phyloP scores from a whole-genome alignment of 1,140 invertebrate species.

The Zaprionus camerounensis region DNA sequence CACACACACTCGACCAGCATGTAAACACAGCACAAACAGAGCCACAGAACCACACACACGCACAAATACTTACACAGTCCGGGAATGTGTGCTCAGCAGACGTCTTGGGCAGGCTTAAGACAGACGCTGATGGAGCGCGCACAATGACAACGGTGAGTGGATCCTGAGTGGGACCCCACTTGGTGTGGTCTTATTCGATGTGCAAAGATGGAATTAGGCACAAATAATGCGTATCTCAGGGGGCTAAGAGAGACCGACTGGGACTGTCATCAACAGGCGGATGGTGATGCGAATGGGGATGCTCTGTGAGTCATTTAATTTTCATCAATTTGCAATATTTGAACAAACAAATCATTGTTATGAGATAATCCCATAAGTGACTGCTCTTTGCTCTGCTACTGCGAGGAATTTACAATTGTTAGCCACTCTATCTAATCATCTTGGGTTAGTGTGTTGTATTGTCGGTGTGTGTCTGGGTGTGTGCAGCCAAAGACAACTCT shows the following conservation, averaged over 20 bases:
- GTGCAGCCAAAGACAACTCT: conserved; percentile 28
- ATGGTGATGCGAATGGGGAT: neutral
- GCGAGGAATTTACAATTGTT: conserved; percentile 15
- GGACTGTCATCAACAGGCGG: neutral
- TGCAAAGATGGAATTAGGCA: conserved; percentile 1
- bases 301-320: conserved; percentile 17
- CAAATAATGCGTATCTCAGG: conserved; percentile 5
- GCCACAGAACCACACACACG: neutral
- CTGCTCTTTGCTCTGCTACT: conserved; percentile 61
- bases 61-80: conserved; percentile 24
- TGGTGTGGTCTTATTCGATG: neutral
- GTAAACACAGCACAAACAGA: conserved; percentile 29
- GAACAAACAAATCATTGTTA: conserved; percentile 26
- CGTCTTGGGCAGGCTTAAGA: conserved; percentile 19
- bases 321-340: conserved; percentile 14
- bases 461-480: conserved; percentile 20
- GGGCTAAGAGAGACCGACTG: neutral
- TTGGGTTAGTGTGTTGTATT: conserved; percentile 39
- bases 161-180: neutral
- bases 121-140: conserved; percentile 12
- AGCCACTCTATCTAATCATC: neutral
- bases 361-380: conserved; percentile 66
- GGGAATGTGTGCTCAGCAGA: conserved; percentile 10
- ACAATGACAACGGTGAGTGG: conserved; percentile 3
- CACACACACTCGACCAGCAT: conserved; percentile 9